These are phyloP conservation scores for Drosophila dunni DNA, from an alignment of 1,140 invertebrate genomes.

Conservation along the genomic window DNA sequence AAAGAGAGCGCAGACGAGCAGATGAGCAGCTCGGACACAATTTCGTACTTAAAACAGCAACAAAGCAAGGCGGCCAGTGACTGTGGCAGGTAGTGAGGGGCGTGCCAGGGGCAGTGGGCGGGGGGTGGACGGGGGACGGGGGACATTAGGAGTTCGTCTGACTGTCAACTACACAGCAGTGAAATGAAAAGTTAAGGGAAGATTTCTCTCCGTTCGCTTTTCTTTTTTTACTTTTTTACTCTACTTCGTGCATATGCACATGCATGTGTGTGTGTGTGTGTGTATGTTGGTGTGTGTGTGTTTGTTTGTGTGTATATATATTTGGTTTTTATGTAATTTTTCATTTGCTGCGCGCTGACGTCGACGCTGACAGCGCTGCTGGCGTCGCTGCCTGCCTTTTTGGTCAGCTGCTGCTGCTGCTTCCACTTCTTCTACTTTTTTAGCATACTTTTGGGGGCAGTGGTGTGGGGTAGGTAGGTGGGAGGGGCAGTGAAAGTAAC, in stretches of 20 bases:
- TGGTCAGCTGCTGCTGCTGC: constrained; percentile 40
- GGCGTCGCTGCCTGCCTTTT: constrained; percentile 6
- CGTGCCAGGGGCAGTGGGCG: background rate
- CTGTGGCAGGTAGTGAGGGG: background rate
- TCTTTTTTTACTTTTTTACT: constrained; percentile 30
- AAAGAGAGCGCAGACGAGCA: constrained; percentile 22
- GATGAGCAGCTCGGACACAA: constrained; percentile 69
- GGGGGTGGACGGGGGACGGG: constrained; percentile 9
- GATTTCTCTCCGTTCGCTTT: constrained; percentile 46
- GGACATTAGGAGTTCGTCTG: constrained; percentile 33
- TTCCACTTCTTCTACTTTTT: constrained; percentile 13
- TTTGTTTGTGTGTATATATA: constrained; percentile 52
- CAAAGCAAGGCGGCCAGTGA: background rate
- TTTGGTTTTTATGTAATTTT: constrained; percentile 80
- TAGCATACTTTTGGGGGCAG: constrained; percentile 56
- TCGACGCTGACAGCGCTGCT: constrained; percentile 16
- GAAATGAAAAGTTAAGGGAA: constrained; percentile 80
- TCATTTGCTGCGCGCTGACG: constrained; percentile 63
- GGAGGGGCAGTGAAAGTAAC: background rate
- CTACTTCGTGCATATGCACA: constrained; percentile 23
- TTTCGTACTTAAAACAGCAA: constrained; percentile 75
- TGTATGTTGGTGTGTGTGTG: constrained; percentile 9
- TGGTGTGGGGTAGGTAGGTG: background rate
- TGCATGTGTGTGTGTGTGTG: constrained; percentile 26
- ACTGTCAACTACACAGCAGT: constrained; percentile 78